phyloP scores from a whole-genome alignment of 2,888 invertebrate species.

The Perizoma affinitatum region DNA sequence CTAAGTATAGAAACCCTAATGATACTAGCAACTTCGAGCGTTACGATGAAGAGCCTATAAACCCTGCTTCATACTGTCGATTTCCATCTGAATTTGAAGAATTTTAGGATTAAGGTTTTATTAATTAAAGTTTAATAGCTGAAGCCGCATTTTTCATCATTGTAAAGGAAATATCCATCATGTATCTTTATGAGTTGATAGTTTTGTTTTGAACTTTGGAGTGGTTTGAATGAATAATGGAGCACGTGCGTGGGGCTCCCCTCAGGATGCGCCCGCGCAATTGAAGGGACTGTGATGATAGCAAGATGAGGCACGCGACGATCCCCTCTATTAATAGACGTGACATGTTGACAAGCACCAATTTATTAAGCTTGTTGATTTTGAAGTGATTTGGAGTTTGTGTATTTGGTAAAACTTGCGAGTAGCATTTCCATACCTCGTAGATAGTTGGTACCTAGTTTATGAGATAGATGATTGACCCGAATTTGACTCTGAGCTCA shows the following conservation, averaged over 20 bases:
- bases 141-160: conserved; percentile 13
- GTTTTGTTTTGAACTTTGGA: conserved; percentile 52
- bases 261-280: conserved; percentile 66
- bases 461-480: conserved; percentile 49
- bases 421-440: conserved; percentile 3
- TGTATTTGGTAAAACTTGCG: conserved; percentile 4
- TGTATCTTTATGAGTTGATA: conserved; percentile 36
- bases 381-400: conserved; percentile 17
- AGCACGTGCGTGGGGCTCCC: conserved; percentile 72
- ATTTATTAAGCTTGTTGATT: conserved; percentile 27
- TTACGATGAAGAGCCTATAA: conserved; percentile 81
- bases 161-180: conserved; percentile 26
- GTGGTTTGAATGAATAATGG: conserved; percentile 60
- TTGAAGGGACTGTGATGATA: conserved; percentile 48
- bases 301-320: conserved; percentile 61
- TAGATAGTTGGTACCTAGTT: conserved; percentile 25
- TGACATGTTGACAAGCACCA: conserved; percentile 40
- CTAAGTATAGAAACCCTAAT: conserved; percentile 81
- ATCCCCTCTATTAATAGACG: conserved; percentile 62
- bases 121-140: conserved; percentile 6
- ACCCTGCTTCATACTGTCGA: conserved; percentile 58
- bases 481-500: conserved; percentile 56
- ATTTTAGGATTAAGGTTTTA: conserved; percentile 51
- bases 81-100: conserved; percentile 70
- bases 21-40: conserved; percentile 91